A percentile compares a stretch with the other conserved stretches of the same genome.
These are phyloP conservation scores for Leuciscus waleckii DNA, from an alignment of 2,797 vertebrate species.

Conservation along the genomic window DNA sequence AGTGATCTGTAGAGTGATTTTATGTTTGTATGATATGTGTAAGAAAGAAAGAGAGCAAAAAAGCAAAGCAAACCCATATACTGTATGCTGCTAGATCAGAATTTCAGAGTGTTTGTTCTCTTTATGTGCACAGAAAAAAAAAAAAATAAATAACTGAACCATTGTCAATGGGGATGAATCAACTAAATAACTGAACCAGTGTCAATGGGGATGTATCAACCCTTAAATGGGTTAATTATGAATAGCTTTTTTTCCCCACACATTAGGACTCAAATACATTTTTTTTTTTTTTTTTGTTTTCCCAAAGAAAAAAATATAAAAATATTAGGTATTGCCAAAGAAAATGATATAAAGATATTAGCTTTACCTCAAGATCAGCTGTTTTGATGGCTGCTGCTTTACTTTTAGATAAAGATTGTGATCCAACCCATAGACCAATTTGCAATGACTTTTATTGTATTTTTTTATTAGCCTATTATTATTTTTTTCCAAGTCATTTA, in stretches of 20 bases:
- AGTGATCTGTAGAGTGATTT: slow-evolving; percentile 39
- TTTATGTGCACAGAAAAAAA: not conserved
- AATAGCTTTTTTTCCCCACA: not conserved
- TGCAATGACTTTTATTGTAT: not conserved
- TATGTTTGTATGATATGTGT: slow-evolving; percentile 36
- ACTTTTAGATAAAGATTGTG: not conserved
- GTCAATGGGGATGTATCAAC: not conserved
- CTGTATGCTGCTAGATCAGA: not conserved
- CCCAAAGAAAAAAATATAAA: too few relatives aligned
- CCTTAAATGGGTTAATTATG: not conserved
- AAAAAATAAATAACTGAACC: not conserved
- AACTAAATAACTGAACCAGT: not conserved
- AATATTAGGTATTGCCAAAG: not conserved
- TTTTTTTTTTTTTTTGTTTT: too few relatives aligned
- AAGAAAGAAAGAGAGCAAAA: not conserved
- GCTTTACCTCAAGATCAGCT: not conserved
- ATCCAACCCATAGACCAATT: not conserved
- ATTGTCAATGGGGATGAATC: not conserved
- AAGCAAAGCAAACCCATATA: not conserved
- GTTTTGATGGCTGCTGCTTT: not conserved
- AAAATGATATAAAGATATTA: not conserved
- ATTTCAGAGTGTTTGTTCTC: not conserved
- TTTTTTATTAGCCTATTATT: not conserved
- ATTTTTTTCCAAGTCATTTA: not conserved
- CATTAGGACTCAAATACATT: not conserved